phyloP scores from a whole-genome alignment of 2,888 invertebrate genomes.

The Lasioglossum leucozonium region DNA sequence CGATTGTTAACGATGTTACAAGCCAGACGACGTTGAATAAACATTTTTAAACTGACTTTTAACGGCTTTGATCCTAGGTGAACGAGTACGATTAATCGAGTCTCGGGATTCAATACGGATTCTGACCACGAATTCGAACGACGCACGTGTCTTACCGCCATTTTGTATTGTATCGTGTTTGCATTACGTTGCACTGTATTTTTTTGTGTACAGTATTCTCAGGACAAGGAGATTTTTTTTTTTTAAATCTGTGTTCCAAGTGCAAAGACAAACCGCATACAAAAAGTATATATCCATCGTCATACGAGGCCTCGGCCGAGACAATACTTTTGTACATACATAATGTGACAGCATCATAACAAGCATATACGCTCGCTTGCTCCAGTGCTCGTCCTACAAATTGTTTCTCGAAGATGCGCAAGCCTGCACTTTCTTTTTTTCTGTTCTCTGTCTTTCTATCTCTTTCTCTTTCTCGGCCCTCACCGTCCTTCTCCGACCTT shows the following conservation, averaged over 20 bases:
- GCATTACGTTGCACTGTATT: constrained; percentile 16
- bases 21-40: not conserved
- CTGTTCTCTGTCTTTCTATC: not conserved
- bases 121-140: not conserved
- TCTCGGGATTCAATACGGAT: not conserved
- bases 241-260: not conserved
- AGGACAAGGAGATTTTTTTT: constrained; percentile 10
- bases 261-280: not conserved
- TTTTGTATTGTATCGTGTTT: not conserved
- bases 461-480: constrained; percentile 1
- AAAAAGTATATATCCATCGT: not conserved
- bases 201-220: constrained; percentile 27
- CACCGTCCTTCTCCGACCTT: constrained; percentile 22
- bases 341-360: constrained; percentile 33
- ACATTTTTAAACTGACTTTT: not conserved
- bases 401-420: constrained; percentile 49
- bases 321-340: constrained; percentile 28
- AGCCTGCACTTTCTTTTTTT: constrained; percentile 26
- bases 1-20: not conserved
- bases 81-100: not conserved
- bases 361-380: constrained; percentile 22
- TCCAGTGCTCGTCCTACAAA: constrained; percentile 42
- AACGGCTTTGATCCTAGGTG: not conserved
- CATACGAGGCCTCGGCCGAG: constrained; percentile 7
- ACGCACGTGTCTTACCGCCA: not conserved